Evolutionary conservation across 2,113 vertebrate genomes (phyloP).

Genomic region (Leucopternis melanops): DNA sequence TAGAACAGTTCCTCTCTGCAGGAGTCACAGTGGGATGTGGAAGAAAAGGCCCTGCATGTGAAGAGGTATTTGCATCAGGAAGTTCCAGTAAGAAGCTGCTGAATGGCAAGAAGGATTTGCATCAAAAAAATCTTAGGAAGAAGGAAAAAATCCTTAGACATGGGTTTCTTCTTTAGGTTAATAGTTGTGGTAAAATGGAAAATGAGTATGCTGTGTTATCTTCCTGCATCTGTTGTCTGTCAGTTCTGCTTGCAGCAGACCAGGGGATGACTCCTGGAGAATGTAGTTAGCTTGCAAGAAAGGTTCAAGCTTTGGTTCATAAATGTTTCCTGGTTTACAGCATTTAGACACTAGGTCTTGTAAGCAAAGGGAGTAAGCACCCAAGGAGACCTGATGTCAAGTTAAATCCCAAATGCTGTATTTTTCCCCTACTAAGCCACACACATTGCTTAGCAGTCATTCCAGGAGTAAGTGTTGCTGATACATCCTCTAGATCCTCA

Average conservation of each 20-base stretch:
- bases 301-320: background rate
- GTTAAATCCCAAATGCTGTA: background rate
- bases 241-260: background rate
- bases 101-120: constrained; percentile 54
- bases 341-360: background rate
- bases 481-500: background rate
- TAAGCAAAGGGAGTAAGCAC: background rate
- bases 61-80: constrained; percentile 65
- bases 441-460: background rate
- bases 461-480: background rate
- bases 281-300: background rate
- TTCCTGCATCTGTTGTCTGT: background rate
- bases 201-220: background rate
- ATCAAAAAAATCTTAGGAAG: background rate
- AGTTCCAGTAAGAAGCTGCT: constrained; percentile 33
- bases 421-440: background rate
- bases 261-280: background rate
- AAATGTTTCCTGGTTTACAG: background rate
- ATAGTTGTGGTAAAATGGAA: background rate
- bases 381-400: background rate
- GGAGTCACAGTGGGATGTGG: constrained; percentile 53
- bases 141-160: background rate
- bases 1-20: constrained; percentile 54
- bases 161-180: background rate
- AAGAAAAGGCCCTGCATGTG: constrained; percentile 42